phyloP scores from a whole-genome alignment of 2,797 vertebrate genomes.

The Darevskia nairensis region DNA sequence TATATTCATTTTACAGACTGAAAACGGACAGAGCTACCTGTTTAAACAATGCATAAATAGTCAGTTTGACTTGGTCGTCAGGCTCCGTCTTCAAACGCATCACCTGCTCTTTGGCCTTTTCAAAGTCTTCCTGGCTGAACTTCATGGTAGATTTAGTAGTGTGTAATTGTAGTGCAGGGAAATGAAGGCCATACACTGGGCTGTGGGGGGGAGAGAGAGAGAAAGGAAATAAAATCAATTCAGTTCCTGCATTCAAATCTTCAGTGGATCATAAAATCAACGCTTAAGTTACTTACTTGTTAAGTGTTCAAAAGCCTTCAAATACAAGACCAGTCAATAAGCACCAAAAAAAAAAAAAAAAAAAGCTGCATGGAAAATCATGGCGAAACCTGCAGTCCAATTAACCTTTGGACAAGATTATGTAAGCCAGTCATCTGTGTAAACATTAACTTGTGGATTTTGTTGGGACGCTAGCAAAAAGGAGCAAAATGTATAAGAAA shows the following conservation, averaged over 20 bases:
- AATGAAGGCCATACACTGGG: conserved; percentile 17
- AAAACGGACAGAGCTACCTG: conserved; percentile 81
- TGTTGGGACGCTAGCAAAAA: not conserved
- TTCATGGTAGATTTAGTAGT: conserved; percentile 73
- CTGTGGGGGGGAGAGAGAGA: conserved; percentile 31
- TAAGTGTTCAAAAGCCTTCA: not conserved
- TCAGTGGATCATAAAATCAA: conserved; percentile 22
- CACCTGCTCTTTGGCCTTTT: conserved; percentile 83
- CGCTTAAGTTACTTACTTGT: not conserved
- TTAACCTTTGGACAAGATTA: conserved; percentile 17
- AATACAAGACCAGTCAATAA: not conserved
- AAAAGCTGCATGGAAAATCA: not conserved
- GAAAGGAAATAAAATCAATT: not conserved
- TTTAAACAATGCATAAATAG: conserved; percentile 93
- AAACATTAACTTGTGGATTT: not conserved
- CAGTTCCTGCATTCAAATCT: not conserved
- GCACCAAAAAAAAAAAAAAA: not conserved
- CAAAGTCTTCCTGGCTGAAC: conserved; percentile 85
- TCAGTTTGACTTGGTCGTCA: conserved; percentile 88
- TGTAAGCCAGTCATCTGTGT: not conserved
- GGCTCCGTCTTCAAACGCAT: conserved; percentile 88
- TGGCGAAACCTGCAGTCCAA: conserved; percentile 21
- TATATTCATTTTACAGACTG: not conserved
- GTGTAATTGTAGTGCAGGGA: conserved; percentile 76
- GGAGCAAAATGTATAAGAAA: not conserved